Base-by-base conservation (phyloP, 2,888 invertebrate genomes). In the Aethes cnicana region DNA sequence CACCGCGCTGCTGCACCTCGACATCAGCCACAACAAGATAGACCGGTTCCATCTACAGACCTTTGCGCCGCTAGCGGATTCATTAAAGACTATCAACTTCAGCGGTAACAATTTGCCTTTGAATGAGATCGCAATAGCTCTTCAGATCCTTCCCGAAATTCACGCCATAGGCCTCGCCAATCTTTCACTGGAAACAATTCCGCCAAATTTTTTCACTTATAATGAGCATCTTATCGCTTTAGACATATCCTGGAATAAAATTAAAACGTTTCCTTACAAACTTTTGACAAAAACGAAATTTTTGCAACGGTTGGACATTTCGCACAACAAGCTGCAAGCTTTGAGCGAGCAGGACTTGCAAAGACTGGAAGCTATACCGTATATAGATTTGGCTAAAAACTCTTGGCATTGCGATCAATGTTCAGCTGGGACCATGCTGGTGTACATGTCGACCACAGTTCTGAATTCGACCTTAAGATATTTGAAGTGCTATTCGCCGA, bases 21-120 rank as follows among this genome's bases (percentile, higher is more conserved):
- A 96, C 77, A 91, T 96, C 53, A 93, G 95, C 58, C 93, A 93
- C 75, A 95, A 96, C 74, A 94, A 94, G 78, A 89, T 95, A 60
- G 92, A 93, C 63, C 90, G 92, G 43, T 90, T 95, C 56, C 94
- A 94, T 69, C 82, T 91, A 26, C 87, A 90, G 56, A 91, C 92
- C 0, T 91, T 94, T 62, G 86, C 90, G 9, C 92, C 93, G 1
- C 75, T 93, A 0, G 91, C 92, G 4, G 92, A 92, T 57, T 91
- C 92, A 32, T 79, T 95, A 47, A 91, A 90, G 69, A 91, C 89
- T 37, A 89, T 95, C 11, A 92, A 93, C 68, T 91, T 95, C 36
- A 94, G 95, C 63, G 94, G 94, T 4, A 95, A 95, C 65, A 91
- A 91, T 63, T 80, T 93, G 64, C 81, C 89, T 6, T 68, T 91